These are phyloP conservation scores for Centropus bengalensis DNA, from an alignment of 2,113 vertebrate genomes.

Conservation along the genomic window DNA sequence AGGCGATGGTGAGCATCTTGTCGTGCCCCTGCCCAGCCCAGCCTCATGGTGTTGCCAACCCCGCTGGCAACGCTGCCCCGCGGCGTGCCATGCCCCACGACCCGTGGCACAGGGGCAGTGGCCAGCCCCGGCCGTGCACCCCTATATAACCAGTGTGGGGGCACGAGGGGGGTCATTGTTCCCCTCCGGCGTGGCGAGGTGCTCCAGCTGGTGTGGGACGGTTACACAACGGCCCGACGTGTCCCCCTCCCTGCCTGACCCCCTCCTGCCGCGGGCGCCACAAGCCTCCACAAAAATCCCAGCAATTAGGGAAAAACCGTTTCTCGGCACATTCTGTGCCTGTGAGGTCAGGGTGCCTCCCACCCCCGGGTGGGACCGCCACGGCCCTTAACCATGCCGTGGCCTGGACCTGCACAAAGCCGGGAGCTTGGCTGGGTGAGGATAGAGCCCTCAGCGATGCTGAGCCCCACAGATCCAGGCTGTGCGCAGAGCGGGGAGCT, in stretches of 20 bases:
- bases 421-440: background rate
- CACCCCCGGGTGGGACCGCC: slow-evolving; percentile 49
- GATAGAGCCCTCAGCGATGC: fast-evolving
- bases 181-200: background rate
- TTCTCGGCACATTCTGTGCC: slow-evolving; percentile 75
- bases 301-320: slow-evolving; percentile 55
- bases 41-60: slow-evolving; percentile 13
- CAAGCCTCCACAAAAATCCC: slow-evolving; percentile 60
- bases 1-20: slow-evolving; percentile 71
- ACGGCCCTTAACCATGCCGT: slow-evolving; percentile 19
- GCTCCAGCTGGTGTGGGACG: background rate
- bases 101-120: background rate
- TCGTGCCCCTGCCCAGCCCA: background rate
- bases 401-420: background rate
- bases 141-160: slow-evolving; percentile 44
- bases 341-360: slow-evolving; percentile 66
- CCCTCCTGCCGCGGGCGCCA: background rate
- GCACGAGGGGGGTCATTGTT: background rate
- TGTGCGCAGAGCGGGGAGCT: background rate
- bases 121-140: background rate
- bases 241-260: background rate
- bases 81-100: background rate
- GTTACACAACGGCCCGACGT: background rate
- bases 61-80: background rate
- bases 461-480: background rate